phyloP scores from a whole-genome alignment of 2,888 invertebrate genomes.

The Ornithoptera alexandrae region DNA sequence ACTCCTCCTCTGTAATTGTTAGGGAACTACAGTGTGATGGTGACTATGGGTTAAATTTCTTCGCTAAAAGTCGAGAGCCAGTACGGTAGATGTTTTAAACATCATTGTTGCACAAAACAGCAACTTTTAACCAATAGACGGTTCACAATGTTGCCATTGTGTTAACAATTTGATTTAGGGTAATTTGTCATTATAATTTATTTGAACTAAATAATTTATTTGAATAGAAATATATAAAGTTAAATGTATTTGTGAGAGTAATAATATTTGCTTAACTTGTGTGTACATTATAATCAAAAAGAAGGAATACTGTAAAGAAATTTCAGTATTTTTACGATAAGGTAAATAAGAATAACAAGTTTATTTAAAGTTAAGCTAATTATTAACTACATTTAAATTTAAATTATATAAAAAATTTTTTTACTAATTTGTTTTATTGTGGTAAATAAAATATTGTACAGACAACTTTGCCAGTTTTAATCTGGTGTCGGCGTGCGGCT shows the following conservation, averaged over 20 bases:
- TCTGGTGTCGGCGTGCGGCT: slow-evolving; percentile 27
- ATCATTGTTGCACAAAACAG: slow-evolving; percentile 28
- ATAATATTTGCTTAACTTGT: background rate
- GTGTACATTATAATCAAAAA: too few species aligned
- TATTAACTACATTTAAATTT: background rate
- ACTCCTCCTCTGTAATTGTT: background rate
- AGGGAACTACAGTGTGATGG: too few species aligned
- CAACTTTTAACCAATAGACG: slow-evolving; percentile 26
- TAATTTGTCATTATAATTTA: slow-evolving; percentile 5
- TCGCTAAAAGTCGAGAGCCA: background rate
- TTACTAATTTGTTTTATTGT: background rate
- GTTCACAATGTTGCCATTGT: slow-evolving; percentile 19
- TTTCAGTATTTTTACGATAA: too few species aligned
- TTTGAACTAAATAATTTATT: background rate
- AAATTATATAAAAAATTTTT: background rate
- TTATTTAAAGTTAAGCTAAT: background rate
- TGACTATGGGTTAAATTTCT: too few species aligned
- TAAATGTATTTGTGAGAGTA: background rate
- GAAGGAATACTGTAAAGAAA: too few species aligned
- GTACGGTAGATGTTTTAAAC: slow-evolving; percentile 3
- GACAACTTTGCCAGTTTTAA: slow-evolving; percentile 25
- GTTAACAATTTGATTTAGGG: slow-evolving; percentile 1
- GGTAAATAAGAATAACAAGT: too few species aligned
- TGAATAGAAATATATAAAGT: background rate
- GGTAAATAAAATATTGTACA: slow-evolving; percentile 14